Evolutionary conservation across 2,888 invertebrate genomes (phyloP), one percentile per base, ranked within the genome.

Genomic region (Brachylomia viminalis): DNA sequence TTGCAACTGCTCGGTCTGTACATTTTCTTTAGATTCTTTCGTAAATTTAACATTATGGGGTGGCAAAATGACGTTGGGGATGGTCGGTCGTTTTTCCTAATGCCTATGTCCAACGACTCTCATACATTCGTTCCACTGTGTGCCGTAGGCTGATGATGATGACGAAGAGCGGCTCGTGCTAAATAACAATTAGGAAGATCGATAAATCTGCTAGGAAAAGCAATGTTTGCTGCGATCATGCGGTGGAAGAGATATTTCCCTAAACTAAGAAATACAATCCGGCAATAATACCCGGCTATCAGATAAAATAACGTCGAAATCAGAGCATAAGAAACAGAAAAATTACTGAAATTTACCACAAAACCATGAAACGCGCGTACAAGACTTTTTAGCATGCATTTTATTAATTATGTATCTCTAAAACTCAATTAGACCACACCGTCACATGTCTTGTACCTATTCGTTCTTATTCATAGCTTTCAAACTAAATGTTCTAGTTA

Each of bases 401-500:
- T 30, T 0, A 27, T 45, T 17, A 4, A 3, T 33, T 33, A 38
- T 10, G 30, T 59, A 13, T 13, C 6, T 45, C 3, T 10, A n/a
- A 33, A 33, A 23, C 17, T 52, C 7, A 1, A 47, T n/a, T n/a
- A n/a, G 2, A 56, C 33, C 7, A 11, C 17, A 0, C 10, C 20
- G 6, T 13, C n/a, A 58, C 4, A n/a, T 2, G 20, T 5, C 42
- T 42, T 42, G 17, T 23, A 4, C 13, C 42, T 65, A n/a, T 45
- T n/a, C 7, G 42, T 64, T 49, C 23, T 49, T 64, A 61, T 72
- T 65, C 27, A 68, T 49, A 54, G 47, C 8, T 7, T 17, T 1
- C 20, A 2, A 49, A 69, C 30, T 15, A 78, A 62, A 79, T 61
- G 30, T 58, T 67, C 42, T 77, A 83, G 77, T 80, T 80, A 80